Percentiles rank a stretch among this genome's conserved stretches.
These are phyloP conservation scores for Drosophila miranda DNA, from an alignment of 1,140 invertebrate species.

Conservation along the genomic window DNA sequence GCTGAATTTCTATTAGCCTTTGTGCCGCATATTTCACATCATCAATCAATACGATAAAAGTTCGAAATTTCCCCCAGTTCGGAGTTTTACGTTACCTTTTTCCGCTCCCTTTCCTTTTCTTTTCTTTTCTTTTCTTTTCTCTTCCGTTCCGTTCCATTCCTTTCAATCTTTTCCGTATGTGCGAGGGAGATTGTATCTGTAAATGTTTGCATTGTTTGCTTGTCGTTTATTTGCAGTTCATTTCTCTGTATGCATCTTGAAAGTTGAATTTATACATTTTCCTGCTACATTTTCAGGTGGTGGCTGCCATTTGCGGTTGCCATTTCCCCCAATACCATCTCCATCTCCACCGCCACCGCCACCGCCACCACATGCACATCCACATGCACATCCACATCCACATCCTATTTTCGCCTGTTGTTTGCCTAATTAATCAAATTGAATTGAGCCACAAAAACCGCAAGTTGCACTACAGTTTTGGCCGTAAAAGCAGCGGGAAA, in stretches of 20 bases:
- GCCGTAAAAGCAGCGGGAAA: conserved; percentile 21
- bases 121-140: conserved; percentile 20
- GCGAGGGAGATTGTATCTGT: conserved; percentile 17
- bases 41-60: conserved; percentile 80
- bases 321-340: too few relatives aligned
- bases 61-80: conserved; percentile 10
- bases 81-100: background rate
- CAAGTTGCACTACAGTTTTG: conserved; percentile 41
- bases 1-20: conserved; percentile 80
- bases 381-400: too few relatives aligned
- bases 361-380: background rate
- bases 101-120: background rate
- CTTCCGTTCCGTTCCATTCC: conserved; percentile 18
- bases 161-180: conserved; percentile 38
- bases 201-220: conserved; percentile 29
- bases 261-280: conserved; percentile 16
- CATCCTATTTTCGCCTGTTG: conserved; percentile 13
- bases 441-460: conserved; percentile 52
- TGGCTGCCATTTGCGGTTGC: conserved; percentile 23
- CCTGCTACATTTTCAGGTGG: conserved; percentile 8
- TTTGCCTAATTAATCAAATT: conserved; percentile 61
- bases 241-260: conserved; percentile 29
- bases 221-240: conserved; percentile 44
- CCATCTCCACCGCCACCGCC: background rate
- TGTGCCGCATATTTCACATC: conserved; percentile 77